Evolutionary conservation across 2,113 vertebrate species (phyloP).

Genomic region (Lynx canadensis): DNA sequence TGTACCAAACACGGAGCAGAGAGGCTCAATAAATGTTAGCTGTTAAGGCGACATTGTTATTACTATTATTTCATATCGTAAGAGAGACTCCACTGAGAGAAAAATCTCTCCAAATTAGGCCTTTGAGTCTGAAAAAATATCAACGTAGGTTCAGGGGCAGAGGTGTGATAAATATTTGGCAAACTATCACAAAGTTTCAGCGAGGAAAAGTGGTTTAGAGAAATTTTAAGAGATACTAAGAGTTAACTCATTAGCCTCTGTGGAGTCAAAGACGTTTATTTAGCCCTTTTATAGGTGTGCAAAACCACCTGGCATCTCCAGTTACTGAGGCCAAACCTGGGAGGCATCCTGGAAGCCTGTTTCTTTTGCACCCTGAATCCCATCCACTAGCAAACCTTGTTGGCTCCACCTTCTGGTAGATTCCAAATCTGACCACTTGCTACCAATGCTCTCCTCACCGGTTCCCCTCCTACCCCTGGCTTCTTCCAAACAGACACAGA

Average conservation of each 20-base stretch:
- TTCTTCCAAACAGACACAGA: neutral
- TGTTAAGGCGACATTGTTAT: neutral
- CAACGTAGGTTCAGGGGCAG: neutral
- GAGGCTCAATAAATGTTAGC: neutral
- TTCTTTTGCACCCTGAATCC: neutral
- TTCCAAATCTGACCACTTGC: neutral
- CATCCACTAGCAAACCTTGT: neutral
- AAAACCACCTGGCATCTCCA: neutral
- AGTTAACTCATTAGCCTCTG: neutral
- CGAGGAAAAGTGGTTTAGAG: neutral
- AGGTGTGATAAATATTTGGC: neutral
- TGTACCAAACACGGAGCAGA: neutral
- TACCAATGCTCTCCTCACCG: neutral
- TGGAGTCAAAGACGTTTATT: neutral
- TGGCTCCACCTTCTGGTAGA: neutral
- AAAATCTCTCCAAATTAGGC: neutral
- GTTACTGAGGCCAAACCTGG: neutral
- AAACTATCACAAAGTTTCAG: neutral
- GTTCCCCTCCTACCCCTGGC: neutral
- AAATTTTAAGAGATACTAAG: neutral
- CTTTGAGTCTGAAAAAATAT: neutral
- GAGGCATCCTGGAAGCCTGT: neutral
- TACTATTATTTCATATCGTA: neutral
- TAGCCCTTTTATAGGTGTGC: neutral
- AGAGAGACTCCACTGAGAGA: neutral